A percentile compares a stretch with the other conserved stretches of the same genome.
phyloP scores from a whole-genome alignment of 2,113 vertebrate species.

The Burhinus oedicnemus region DNA sequence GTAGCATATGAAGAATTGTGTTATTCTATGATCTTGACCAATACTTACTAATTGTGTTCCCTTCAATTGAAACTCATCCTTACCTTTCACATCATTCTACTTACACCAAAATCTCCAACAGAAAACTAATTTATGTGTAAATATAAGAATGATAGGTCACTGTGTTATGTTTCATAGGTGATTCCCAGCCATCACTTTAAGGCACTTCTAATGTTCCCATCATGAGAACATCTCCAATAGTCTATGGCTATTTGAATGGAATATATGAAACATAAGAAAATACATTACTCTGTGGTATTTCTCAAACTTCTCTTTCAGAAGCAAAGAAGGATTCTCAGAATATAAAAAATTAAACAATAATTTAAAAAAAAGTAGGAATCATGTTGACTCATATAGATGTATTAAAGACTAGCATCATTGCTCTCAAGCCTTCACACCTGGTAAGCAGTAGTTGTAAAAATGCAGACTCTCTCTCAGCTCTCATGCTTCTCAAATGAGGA shows the following conservation, averaged over 20 bases:
- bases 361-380: not conserved
- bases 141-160: not conserved
- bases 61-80: not conserved
- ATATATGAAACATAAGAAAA: not conserved
- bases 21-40: not conserved
- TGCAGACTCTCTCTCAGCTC: rapidly evolving
- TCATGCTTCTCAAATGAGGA: not conserved
- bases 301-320: not conserved
- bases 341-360: not conserved
- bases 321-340: not conserved
- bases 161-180: not conserved
- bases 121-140: not conserved
- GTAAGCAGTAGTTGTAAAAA: not conserved
- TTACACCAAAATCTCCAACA: not conserved
- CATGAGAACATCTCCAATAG: not conserved
- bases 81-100: not conserved
- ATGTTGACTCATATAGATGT: rapidly evolving
- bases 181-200: not conserved
- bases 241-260: not conserved
- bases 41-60: not conserved
- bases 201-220: not conserved
- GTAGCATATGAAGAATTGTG: not conserved
- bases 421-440: not conserved
- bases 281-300: not conserved
- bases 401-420: not conserved